phyloP scores from a whole-genome alignment of 2,113 vertebrate genomes.

The Coptodon rendalli region DNA sequence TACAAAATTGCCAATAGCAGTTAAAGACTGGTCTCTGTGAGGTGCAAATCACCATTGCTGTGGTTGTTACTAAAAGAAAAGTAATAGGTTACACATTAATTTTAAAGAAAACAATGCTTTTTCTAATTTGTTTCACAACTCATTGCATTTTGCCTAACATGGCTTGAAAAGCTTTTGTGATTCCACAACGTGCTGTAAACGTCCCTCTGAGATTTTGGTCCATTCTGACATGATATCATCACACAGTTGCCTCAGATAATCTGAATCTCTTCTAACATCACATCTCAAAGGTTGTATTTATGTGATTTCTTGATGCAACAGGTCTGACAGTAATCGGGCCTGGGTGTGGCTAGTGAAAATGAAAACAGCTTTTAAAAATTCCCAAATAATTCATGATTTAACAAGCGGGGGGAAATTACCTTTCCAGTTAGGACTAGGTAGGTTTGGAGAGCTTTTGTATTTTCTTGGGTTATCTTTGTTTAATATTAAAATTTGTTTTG shows the following conservation, averaged over 20 bases:
- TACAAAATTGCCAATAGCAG: neutral
- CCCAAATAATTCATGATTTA: neutral
- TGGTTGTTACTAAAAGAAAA: neutral
- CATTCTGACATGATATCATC: neutral
- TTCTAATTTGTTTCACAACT: neutral
- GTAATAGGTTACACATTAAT: neutral
- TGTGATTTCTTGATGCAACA: neutral
- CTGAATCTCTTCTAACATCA: neutral
- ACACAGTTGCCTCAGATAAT: neutral
- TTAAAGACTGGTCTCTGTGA: neutral
- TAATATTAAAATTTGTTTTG: neutral
- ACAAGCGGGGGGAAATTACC: neutral
- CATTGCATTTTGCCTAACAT: fast-evolving
- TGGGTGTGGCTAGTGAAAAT: neutral
- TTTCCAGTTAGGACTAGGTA: neutral
- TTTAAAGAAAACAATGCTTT: fast-evolving
- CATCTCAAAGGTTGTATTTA: neutral
- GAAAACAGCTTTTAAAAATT: neutral
- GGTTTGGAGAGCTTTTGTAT: neutral
- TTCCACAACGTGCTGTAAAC: neutral
- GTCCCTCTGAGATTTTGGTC: neutral
- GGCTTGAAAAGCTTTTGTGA: neutral
- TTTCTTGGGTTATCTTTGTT: neutral
- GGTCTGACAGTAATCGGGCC: neutral
- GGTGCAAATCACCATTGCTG: neutral